These are phyloP conservation scores for Adineta ricciae DNA, from an alignment of 2,888 invertebrate species.

Conservation along the genomic window DNA sequence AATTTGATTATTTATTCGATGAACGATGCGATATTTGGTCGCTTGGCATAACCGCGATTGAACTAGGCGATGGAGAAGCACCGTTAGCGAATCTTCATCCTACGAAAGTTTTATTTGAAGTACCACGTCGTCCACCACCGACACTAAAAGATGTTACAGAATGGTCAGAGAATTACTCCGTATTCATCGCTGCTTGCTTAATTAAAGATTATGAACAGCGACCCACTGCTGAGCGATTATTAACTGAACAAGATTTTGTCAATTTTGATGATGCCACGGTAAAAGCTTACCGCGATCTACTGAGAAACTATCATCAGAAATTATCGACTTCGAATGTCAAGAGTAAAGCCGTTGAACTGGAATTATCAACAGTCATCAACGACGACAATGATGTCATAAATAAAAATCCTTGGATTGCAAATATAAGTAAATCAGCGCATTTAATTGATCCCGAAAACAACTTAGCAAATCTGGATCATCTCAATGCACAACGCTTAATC, in stretches of 20 bases:
- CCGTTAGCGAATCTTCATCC: neutral
- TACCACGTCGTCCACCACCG: neutral
- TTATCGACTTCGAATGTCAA: neutral
- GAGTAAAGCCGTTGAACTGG: neutral
- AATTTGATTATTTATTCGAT: slow-evolving; percentile 68
- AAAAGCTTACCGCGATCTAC: neutral
- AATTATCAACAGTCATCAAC: neutral
- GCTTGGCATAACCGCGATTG: slow-evolving; percentile 76
- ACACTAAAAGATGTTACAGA: neutral
- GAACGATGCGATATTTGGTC: slow-evolving; percentile 81
- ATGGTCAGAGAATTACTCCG: slow-evolving; percentile 43
- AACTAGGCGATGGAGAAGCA: slow-evolving; percentile 69
- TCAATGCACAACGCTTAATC: neutral
- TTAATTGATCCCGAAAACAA: slow-evolving; percentile 20
- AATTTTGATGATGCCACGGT: neutral
- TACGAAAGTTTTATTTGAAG: slow-evolving; percentile 1
- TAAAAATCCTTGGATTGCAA: neutral
- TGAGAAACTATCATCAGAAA: neutral
- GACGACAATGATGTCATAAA: neutral
- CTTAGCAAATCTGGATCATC: neutral
- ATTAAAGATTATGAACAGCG: slow-evolving; percentile 9
- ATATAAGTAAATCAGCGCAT: neutral
- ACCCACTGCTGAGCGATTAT: neutral
- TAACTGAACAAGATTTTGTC: neutral
- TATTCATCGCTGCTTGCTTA: slow-evolving; percentile 36